These are phyloP conservation scores for Tachysurus vachellii DNA, from an alignment of 2,113 vertebrate species.

Conservation along the genomic window DNA sequence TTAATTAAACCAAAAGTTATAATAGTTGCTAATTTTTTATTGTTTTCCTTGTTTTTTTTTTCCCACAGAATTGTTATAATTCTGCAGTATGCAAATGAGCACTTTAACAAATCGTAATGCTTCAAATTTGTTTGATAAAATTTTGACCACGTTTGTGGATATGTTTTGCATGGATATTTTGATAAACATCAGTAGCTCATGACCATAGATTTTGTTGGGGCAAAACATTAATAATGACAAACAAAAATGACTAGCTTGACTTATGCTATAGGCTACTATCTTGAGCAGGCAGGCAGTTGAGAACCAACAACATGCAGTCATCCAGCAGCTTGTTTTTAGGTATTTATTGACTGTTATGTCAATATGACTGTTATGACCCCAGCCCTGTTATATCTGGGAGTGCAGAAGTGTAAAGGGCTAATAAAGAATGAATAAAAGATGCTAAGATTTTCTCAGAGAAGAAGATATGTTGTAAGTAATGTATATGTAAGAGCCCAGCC, in stretches of 20 bases:
- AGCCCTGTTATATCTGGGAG: too few species aligned
- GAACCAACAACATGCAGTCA: too few species aligned
- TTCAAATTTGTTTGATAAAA: background rate
- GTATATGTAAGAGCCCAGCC: too few species aligned
- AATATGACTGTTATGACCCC: too few species aligned
- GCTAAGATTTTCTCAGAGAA: too few species aligned
- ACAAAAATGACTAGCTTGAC: background rate
- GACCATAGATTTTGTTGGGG: background rate
- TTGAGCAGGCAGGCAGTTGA: background rate
- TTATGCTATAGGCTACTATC: background rate
- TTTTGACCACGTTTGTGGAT: background rate
- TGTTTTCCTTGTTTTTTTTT: background rate
- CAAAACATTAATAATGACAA: background rate
- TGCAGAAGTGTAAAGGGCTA: too few species aligned
- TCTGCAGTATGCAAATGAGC: background rate
- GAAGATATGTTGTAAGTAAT: too few species aligned
- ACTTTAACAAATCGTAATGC: background rate
- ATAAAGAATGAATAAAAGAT: too few species aligned
- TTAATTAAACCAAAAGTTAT: conserved; percentile 53
- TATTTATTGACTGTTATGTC: too few species aligned
- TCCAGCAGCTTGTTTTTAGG: too few species aligned
- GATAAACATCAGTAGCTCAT: background rate
- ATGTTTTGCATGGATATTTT: background rate
- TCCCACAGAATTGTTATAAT: background rate
- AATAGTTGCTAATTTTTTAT: conserved; percentile 11